phyloP scores from a whole-genome alignment of 2,888 invertebrate genomes.

The Elegia similella region DNA sequence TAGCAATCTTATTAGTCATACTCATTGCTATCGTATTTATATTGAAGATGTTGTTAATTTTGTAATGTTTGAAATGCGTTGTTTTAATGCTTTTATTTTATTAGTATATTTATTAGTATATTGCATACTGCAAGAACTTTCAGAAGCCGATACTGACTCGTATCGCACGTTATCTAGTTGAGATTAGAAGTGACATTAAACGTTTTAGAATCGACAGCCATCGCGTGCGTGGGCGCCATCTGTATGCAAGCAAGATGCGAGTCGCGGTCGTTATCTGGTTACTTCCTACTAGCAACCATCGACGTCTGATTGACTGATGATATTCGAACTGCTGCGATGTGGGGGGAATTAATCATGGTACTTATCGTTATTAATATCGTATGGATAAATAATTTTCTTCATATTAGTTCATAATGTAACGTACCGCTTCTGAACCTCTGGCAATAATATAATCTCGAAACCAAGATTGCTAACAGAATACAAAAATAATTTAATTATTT shows the following conservation, averaged over 20 bases:
- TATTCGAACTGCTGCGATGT: slow-evolving; percentile 35
- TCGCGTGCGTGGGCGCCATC: slow-evolving; percentile 26
- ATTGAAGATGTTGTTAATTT: no score
- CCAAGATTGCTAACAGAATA: no score
- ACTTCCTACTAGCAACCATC: slow-evolving; percentile 40
- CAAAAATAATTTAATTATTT: no score
- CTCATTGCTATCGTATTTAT: no score
- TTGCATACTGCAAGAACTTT: no score
- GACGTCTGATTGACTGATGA: slow-evolving; percentile 44
- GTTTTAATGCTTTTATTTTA: no score
- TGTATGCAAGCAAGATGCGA: slow-evolving; percentile 37
- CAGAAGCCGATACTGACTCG: not conserved
- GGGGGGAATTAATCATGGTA: slow-evolving; percentile 13
- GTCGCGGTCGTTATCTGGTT: slow-evolving; percentile 37
- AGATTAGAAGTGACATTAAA: not conserved
- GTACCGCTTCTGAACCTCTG: no score
- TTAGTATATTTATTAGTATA: no score
- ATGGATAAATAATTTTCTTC: not conserved
- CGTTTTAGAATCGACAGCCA: slow-evolving; percentile 17
- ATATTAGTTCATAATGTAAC: no score
- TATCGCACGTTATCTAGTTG: not conserved
- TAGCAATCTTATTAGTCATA: no score
- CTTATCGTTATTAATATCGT: slow-evolving; percentile 8
- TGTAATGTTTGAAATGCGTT: no score
- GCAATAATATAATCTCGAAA: no score